Conservation (phyloP, 2,888 invertebrate genomes). For the Drosophila demipolita region DNA sequence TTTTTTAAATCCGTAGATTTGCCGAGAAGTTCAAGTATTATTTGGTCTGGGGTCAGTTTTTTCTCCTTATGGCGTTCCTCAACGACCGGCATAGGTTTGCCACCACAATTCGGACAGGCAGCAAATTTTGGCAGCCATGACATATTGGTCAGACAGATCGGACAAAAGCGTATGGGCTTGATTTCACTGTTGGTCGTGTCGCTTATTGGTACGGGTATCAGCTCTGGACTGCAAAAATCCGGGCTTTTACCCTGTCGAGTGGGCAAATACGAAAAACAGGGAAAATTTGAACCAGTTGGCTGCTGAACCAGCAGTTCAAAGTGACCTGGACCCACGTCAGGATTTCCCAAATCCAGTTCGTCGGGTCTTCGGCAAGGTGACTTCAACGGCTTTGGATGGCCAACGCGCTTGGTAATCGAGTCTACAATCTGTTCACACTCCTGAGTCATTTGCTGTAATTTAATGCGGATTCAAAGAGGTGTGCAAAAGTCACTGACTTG, state of each 20-base stretch:
- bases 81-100: slow-evolving; percentile 76
- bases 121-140: slow-evolving; percentile 85
- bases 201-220: slow-evolving; percentile 49
- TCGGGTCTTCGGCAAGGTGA: slow-evolving; percentile 38
- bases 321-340: neutral
- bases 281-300: neutral
- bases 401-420: slow-evolving; percentile 22
- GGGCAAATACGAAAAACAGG: slow-evolving; percentile 43
- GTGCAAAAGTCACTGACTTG: neutral
- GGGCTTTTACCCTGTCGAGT: slow-evolving; percentile 18
- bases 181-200: slow-evolving; percentile 31
- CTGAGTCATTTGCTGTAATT: slow-evolving; percentile 54
- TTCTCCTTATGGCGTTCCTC: slow-evolving; percentile 74
- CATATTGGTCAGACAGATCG: slow-evolving; percentile 82
- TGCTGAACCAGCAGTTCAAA: slow-evolving; percentile 6
- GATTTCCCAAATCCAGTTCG: neutral
- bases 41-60: slow-evolving; percentile 71
- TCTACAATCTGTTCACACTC: slow-evolving; percentile 52
- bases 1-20: slow-evolving; percentile 26
- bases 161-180: slow-evolving; percentile 72
- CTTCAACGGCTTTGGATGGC: slow-evolving; percentile 30
- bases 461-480: neutral
- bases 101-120: slow-evolving; percentile 82
- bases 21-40: slow-evolving; percentile 73
- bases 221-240: slow-evolving; percentile 36